Conservation (phyloP, 1,140 invertebrate species). For the Drosophila nebulosa region DNA sequence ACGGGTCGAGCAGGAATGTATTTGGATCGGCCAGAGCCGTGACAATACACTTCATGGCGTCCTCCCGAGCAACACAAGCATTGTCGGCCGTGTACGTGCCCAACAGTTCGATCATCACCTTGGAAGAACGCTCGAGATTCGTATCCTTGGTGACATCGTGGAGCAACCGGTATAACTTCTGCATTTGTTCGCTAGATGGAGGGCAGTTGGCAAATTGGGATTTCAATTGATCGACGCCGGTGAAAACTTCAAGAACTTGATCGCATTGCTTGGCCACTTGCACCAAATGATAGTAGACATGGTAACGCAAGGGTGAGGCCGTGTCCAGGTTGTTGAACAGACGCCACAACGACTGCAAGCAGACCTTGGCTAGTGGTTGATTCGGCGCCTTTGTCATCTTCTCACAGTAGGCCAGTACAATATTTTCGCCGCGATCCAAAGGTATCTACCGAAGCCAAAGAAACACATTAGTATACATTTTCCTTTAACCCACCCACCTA, state of each 20-base stretch:
- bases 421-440: constrained; percentile 90
- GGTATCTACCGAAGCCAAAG: constrained; percentile 84
- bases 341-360: constrained; percentile 93
- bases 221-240: constrained; percentile 90
- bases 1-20: constrained; percentile 96
- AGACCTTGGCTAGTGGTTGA: constrained; percentile 89
- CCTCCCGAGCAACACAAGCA: constrained; percentile 96
- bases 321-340: constrained; percentile 95
- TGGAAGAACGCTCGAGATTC: constrained; percentile 93
- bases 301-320: constrained; percentile 91
- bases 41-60: constrained; percentile 97
- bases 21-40: constrained; percentile 96
- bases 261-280: constrained; percentile 93
- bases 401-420: constrained; percentile 95
- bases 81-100: constrained; percentile 98
- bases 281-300: constrained; percentile 95
- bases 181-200: constrained; percentile 94
- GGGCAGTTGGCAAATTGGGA: constrained; percentile 91
- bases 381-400: constrained; percentile 95
- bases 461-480: not conserved
- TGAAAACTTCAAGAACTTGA: constrained; percentile 90
- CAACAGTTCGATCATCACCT: constrained; percentile 97
- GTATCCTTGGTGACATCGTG: constrained; percentile 91
- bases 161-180: constrained; percentile 93
- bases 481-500: constrained; percentile 37